A percentile compares a stretch with the other conserved stretches of the same genome.
phyloP scores from a whole-genome alignment of 2,113 vertebrate species.

The Laticauda colubrina region DNA sequence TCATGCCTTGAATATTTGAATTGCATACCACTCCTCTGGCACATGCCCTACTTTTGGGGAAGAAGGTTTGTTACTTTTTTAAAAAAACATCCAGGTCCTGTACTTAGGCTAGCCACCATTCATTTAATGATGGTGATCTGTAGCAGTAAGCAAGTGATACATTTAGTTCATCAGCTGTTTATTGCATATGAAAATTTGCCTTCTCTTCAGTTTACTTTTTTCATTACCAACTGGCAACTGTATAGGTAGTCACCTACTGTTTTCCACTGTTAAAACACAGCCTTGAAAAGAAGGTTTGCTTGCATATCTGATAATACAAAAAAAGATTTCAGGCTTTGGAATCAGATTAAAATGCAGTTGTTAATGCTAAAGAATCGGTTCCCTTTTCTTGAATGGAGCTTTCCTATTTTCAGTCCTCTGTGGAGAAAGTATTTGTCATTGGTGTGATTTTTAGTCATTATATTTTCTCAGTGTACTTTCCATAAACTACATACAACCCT shows the following conservation, averaged over 20 bases:
- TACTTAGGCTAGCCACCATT: not conserved
- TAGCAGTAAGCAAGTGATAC: not conserved
- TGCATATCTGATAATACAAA: accelerated
- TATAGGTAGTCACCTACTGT: not conserved
- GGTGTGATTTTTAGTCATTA: not conserved
- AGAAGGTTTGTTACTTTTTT: not conserved
- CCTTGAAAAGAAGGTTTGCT: not conserved
- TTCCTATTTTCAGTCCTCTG: not conserved
- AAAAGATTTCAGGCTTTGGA: conserved; percentile 16
- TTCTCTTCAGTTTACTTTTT: not conserved
- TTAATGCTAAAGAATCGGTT: not conserved
- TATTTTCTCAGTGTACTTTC: not conserved
- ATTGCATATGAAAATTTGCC: not conserved
- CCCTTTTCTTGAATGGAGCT: not conserved
- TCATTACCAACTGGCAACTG: not conserved
- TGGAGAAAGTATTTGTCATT: not conserved
- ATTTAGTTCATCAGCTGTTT: not conserved
- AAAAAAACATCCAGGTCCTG: not conserved
- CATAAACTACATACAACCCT: not conserved
- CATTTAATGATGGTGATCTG: not conserved
- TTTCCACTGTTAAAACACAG: not conserved
- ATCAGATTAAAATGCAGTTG: not conserved
- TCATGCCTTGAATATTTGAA: not conserved
- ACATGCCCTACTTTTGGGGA: not conserved
- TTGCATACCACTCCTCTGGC: not conserved